Evolutionary conservation across 2,888 invertebrate species (phyloP).

Genomic region (Cephus spinipes): DNA sequence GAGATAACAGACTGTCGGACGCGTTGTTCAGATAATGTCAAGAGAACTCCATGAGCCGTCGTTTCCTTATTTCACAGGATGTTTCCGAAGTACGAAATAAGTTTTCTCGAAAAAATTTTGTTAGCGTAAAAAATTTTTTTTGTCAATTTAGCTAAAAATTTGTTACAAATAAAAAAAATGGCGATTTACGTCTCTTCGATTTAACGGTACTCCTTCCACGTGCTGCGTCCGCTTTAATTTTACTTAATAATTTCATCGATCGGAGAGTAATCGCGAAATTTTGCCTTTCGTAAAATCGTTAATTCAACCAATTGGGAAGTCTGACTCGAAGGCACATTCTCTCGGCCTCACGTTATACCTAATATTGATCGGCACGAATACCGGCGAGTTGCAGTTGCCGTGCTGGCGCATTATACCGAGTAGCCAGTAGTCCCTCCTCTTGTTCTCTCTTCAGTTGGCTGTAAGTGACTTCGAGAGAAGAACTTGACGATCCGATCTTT

Average conservation of each 20-base stretch:
- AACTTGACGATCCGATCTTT: neutral
- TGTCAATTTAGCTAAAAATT: no score
- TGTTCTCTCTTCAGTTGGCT: neutral
- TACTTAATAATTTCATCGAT: no score
- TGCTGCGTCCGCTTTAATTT: no score
- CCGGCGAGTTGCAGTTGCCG: constrained; percentile 34
- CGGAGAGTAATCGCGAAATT: neutral
- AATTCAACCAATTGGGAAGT: constrained; percentile 50
- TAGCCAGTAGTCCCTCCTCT: neutral
- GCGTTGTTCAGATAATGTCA: neutral
- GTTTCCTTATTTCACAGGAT: neutral
- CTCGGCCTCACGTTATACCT: constrained; percentile 26
- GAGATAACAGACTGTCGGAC: neutral
- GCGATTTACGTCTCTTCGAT: no score
- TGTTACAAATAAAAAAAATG: no score
- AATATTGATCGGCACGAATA: constrained; percentile 43
- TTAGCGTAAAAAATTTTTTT: no score
- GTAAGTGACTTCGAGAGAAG: neutral
- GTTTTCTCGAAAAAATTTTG: no score
- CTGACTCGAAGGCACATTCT: constrained; percentile 29
- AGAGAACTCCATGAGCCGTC: neutral
- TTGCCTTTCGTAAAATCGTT: constrained; percentile 4
- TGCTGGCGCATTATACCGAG: constrained; percentile 12
- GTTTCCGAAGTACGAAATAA: neutral
- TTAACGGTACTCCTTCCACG: no score